Evolutionary conservation across 2,888 invertebrate species (phyloP).

Genomic region (Eupithecia insigniata): DNA sequence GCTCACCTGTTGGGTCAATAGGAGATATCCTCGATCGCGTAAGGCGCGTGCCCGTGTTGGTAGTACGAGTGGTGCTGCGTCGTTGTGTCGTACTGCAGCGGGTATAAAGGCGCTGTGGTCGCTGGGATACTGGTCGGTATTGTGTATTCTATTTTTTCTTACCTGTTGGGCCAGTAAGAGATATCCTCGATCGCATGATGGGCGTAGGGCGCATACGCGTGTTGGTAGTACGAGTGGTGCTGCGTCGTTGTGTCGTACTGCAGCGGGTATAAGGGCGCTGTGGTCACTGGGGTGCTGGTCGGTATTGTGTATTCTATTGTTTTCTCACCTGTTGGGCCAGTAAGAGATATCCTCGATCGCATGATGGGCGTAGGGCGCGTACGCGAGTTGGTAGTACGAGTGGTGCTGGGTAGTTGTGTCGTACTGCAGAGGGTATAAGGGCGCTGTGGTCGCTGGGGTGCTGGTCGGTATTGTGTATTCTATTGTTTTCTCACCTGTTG

Average conservation of each 20-base stretch:
- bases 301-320: constrained; percentile 60
- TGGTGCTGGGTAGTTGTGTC: constrained; percentile 75
- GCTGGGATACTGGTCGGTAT: constrained; percentile 48
- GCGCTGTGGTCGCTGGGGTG: constrained; percentile 62
- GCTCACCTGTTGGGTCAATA: constrained; percentile 79
- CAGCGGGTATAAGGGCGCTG: constrained; percentile 73
- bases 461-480: constrained; percentile 60
- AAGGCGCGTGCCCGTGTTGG: constrained; percentile 78
- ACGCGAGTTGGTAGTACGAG: constrained; percentile 79
- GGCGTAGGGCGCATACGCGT: constrained; percentile 78
- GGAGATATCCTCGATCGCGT: constrained; percentile 79
- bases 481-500: constrained; percentile 62
- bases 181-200: constrained; percentile 80
- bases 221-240: constrained; percentile 79
- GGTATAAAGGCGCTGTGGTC: constrained; percentile 71
- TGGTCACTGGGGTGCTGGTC: constrained; percentile 54
- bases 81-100: constrained; percentile 74
- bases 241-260: constrained; percentile 75
- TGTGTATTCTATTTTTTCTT: constrained; percentile 61
- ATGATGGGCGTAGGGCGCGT: constrained; percentile 78
- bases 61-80: constrained; percentile 78
- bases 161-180: constrained; percentile 81
- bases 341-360: constrained; percentile 80
- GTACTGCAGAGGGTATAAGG: constrained; percentile 76
- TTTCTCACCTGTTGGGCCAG: constrained; percentile 75